Percentiles rank a stretch among this genome's conserved stretches.
Conservation (phyloP, 2,797 vertebrate species). For the Tinamus major region DNA sequence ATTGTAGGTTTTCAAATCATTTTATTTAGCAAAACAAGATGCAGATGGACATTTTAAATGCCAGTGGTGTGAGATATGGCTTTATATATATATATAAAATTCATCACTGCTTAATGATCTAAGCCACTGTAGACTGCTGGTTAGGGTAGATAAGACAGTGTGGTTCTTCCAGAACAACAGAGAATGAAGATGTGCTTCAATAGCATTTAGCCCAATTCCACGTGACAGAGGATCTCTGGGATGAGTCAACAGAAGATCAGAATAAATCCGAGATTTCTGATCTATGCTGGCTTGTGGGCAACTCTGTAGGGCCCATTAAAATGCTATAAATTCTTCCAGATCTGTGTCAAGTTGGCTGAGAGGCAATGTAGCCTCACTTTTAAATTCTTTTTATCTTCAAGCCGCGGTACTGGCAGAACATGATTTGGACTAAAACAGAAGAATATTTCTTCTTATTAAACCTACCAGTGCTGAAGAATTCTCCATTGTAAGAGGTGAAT, state of each 20-base stretch:
- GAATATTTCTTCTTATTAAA: background rate
- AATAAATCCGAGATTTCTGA: background rate
- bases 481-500: background rate
- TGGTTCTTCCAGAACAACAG: background rate
- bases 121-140: background rate
- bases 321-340: background rate
- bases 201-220: background rate
- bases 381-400: background rate
- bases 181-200: background rate
- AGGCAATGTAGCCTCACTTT: background rate
- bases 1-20: background rate
- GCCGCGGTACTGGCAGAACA: too few species aligned
- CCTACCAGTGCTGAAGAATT: background rate
- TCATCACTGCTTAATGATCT: slow-evolving; percentile 32
- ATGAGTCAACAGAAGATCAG: background rate
- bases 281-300: background rate
- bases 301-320: background rate
- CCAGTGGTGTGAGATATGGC: slow-evolving; percentile 2
- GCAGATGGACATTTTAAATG: background rate
- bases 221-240: background rate
- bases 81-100: slow-evolving; percentile 5
- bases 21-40: slow-evolving; percentile 43
- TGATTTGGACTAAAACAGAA: background rate
- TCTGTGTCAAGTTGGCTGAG: background rate
- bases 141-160: background rate